phyloP scores from a whole-genome alignment of 2,797 vertebrate species.

The Sciurus carolinensis region DNA sequence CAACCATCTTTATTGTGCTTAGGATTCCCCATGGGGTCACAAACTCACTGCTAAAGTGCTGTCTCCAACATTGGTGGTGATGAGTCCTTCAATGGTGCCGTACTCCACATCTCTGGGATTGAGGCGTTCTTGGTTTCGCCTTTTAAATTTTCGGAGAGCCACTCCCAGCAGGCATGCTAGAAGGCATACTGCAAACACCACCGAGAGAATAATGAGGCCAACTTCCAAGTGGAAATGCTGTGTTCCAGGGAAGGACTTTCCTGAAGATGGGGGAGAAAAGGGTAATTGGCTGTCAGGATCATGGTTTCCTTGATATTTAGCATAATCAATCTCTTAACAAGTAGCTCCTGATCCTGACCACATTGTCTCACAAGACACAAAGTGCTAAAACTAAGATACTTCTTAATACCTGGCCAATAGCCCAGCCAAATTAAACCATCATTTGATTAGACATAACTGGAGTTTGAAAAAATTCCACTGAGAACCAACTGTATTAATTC shows the following conservation, averaged over 20 bases:
- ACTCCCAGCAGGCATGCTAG: slow-evolving; percentile 93
- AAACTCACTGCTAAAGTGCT: slow-evolving; percentile 97
- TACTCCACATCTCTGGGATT: slow-evolving; percentile 97
- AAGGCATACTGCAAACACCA: slow-evolving; percentile 92
- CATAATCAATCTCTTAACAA: slow-evolving; percentile 51
- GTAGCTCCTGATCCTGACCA: slow-evolving; percentile 28
- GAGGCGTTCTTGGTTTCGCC: slow-evolving; percentile 95
- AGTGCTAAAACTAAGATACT: slow-evolving; percentile 56
- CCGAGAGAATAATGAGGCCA: slow-evolving; percentile 92
- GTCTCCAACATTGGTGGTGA: slow-evolving; percentile 98
- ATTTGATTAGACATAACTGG: slow-evolving; percentile 54
- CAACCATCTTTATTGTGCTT: not conserved
- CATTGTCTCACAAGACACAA: not conserved
- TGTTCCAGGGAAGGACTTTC: slow-evolving; percentile 90
- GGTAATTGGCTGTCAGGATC: slow-evolving; percentile 13
- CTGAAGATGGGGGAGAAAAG: slow-evolving; percentile 73
- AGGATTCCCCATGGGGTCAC: not conserved
- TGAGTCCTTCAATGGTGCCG: slow-evolving; percentile 97
- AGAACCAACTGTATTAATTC: slow-evolving; percentile 45
- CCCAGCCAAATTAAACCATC: slow-evolving; percentile 16
- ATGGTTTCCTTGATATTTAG: slow-evolving; percentile 9
- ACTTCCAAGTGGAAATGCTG: slow-evolving; percentile 94
- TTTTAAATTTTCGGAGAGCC: slow-evolving; percentile 94
- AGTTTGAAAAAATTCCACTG: slow-evolving; percentile 56
- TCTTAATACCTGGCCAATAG: slow-evolving; percentile 36